Conservation (phyloP, 2,888 invertebrate genomes). For the Eilema griseolum region DNA sequence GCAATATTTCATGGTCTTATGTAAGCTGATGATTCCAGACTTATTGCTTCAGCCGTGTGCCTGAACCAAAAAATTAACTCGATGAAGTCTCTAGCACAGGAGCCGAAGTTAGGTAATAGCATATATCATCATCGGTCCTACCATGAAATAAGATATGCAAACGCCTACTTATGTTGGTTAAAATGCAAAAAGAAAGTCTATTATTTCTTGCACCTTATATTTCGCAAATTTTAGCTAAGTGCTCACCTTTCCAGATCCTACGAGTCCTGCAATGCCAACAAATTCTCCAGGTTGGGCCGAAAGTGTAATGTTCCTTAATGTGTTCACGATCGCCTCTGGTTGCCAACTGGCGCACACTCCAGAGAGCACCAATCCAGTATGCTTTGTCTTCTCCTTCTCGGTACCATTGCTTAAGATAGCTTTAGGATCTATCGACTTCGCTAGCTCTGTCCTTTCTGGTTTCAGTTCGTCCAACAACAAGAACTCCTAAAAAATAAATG, state of each 20-base stretch:
- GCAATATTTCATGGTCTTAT: no score
- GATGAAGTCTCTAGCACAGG: no score
- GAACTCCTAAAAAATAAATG: conserved; percentile 69
- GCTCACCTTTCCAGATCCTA: conserved; percentile 91
- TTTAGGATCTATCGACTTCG: conserved; percentile 55
- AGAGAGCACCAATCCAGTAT: conserved; percentile 68
- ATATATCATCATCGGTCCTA: no score
- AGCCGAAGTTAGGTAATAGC: neutral
- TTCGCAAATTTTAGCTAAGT: neutral
- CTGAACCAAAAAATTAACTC: neutral
- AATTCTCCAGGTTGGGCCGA: conserved; percentile 86
- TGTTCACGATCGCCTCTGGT: conserved; percentile 82
- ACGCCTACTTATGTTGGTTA: neutral
- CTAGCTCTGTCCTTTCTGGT: conserved; percentile 58
- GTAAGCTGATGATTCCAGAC: neutral
- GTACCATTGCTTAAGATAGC: conserved; percentile 60
- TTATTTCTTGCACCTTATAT: neutral
- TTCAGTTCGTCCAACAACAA: conserved; percentile 76
- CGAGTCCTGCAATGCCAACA: conserved; percentile 91
- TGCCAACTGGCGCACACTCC: conserved; percentile 81
- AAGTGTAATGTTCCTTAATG: conserved; percentile 83
- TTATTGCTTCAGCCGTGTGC: neutral
- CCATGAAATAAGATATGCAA: no score
- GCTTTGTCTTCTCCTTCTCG: conserved; percentile 63
- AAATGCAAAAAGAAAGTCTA: neutral